Percentiles rank a stretch among this genome's conserved stretches.
phyloP scores from a whole-genome alignment of 2,797 vertebrate species.

The Pseudopleuronectes americanus region DNA sequence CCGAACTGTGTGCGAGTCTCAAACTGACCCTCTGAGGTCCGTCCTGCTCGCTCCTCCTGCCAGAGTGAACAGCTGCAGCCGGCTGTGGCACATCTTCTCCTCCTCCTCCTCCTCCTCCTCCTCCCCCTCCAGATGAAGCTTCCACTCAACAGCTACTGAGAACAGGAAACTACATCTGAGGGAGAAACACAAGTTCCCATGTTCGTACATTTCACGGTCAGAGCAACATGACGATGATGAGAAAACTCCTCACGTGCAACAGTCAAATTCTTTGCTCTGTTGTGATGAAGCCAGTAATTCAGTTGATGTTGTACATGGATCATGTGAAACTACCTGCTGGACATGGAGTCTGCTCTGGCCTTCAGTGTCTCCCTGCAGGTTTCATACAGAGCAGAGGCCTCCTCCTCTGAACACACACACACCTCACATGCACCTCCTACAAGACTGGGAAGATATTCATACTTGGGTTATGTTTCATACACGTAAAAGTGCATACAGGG shows the following conservation, averaged over 20 bases:
- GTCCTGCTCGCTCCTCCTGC: constrained; percentile 76
- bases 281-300: constrained; percentile 18
- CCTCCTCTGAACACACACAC: constrained; percentile 75
- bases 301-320: constrained; percentile 27
- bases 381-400: constrained; percentile 79
- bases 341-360: constrained; percentile 41
- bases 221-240: not conserved
- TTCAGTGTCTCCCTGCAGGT: constrained; percentile 65
- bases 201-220: not conserved
- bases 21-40: constrained; percentile 78
- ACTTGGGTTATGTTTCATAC: not conserved
- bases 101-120: constrained; percentile 63
- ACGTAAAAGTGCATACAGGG: not conserved
- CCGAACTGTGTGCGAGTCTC: not conserved
- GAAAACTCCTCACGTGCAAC: not conserved
- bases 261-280: constrained; percentile 3
- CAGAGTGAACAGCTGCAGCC: constrained; percentile 77
- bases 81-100: constrained; percentile 63
- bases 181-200: not conserved
- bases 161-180: constrained; percentile 82
- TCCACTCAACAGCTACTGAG: constrained; percentile 81
- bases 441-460: constrained; percentile 72
- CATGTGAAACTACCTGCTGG: constrained; percentile 42
- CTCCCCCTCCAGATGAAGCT: constrained; percentile 44
- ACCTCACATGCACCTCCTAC: constrained; percentile 81